Conservation (phyloP, 2,113 vertebrate genomes). For the Raja brachyura region DNA sequence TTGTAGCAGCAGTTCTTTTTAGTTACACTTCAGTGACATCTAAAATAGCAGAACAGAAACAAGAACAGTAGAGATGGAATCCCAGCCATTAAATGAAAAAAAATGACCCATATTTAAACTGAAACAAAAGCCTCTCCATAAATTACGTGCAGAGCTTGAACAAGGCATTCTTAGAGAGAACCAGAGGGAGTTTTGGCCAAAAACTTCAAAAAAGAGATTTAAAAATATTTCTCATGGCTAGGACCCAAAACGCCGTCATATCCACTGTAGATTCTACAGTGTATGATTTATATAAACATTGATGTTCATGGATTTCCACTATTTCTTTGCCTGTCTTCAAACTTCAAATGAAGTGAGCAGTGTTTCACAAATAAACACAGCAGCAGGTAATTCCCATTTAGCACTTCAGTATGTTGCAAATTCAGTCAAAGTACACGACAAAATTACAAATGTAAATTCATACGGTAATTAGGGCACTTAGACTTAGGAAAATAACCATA, state of each 20-base stretch:
- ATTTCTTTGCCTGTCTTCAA: neutral
- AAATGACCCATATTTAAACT: neutral
- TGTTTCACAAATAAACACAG: neutral
- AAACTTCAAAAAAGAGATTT: neutral
- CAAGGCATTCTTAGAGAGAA: neutral
- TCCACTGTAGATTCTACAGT: no score
- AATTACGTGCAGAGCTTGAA: neutral
- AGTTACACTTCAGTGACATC: no score
- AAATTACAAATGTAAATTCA: neutral
- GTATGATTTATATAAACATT: neutral
- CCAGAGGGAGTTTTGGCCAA: neutral
- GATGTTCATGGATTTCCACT: neutral
- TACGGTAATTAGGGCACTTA: neutral
- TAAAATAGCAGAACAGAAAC: no score
- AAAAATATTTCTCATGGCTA: neutral
- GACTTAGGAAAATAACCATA: neutral
- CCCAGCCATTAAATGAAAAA: neutral
- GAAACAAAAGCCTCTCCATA: neutral
- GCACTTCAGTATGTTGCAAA: neutral
- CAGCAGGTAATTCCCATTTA: neutral
- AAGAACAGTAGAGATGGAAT: no score
- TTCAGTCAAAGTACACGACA: neutral
- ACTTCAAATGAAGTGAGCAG: neutral
- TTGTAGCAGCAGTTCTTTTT: no score
- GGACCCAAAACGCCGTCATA: neutral